phyloP scores from a whole-genome alignment of 2,113 vertebrate genomes.

The Cyprinus carpio region DNA sequence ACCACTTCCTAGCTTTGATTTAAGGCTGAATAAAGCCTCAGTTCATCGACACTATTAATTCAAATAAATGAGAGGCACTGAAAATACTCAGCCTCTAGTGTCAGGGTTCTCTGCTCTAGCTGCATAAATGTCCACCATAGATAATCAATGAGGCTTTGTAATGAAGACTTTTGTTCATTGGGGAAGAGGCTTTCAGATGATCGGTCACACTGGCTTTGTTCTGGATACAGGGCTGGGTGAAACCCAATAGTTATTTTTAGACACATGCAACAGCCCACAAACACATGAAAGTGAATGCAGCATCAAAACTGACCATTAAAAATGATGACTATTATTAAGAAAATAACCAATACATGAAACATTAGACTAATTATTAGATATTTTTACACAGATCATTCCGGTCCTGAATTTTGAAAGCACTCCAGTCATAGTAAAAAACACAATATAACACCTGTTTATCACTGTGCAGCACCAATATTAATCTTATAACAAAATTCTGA shows the following conservation, averaged over 20 bases:
- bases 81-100: slow-evolving; percentile 17
- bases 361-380: no score
- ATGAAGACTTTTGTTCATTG: slow-evolving; percentile 50
- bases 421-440: background rate
- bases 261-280: background rate
- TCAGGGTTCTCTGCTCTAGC: slow-evolving; percentile 18
- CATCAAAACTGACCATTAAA: background rate
- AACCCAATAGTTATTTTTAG: slow-evolving; percentile 34
- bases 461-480: background rate
- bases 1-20: slow-evolving; percentile 49
- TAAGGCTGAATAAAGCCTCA: slow-evolving; percentile 46
- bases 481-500: no score
- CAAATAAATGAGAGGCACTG: slow-evolving; percentile 43
- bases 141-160: slow-evolving; percentile 53
- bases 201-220: slow-evolving; percentile 33
- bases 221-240: slow-evolving; percentile 9
- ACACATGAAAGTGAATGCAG: background rate
- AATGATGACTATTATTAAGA: background rate
- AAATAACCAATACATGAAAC: no score
- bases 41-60: slow-evolving; percentile 47
- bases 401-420: background rate
- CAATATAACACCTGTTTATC: accelerated
- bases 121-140: slow-evolving; percentile 27
- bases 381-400: background rate
- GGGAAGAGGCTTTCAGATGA: slow-evolving; percentile 32